A percentile compares a stretch with the other conserved stretches of the same genome.
Conservation (phyloP, 2,888 invertebrate genomes). For the Stictocephala bisonia region DNA sequence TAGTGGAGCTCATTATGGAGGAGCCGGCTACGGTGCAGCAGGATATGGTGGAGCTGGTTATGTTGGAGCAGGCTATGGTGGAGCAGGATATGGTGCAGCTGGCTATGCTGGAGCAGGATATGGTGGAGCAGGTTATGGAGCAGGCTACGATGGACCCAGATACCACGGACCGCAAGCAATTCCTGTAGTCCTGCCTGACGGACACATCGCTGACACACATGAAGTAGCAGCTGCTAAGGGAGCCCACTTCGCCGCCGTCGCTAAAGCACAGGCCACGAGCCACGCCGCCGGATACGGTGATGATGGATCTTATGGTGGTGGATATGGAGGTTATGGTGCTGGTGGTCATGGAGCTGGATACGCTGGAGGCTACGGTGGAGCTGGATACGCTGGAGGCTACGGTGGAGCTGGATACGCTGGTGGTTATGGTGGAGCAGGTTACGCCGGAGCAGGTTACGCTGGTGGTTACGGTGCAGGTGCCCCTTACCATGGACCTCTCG, state of each 20-base stretch:
- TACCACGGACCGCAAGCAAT: conserved; percentile 43
- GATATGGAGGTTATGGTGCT: not conserved
- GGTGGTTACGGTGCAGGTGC: conserved; percentile 50
- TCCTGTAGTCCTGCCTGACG: conserved; percentile 35
- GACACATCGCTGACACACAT: conserved; percentile 46
- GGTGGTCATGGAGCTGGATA: not conserved
- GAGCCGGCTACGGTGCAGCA: too few relatives aligned
- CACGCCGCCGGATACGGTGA: not conserved
- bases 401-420: conserved; percentile 42
- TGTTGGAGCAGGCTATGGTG: conserved; percentile 1
- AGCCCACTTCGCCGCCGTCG: conserved; percentile 47
- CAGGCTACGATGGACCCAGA: conserved; percentile 27
- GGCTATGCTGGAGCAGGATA: too few relatives aligned
- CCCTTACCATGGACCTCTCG: conserved; percentile 43
- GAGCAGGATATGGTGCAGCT: not conserved
- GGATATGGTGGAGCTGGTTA: not conserved
- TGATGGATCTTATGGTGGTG: conserved; percentile 17
- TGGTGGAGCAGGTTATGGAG: conserved; percentile 9
- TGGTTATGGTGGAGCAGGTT: conserved; percentile 47
- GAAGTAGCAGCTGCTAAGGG: conserved; percentile 48
- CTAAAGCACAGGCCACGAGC: not conserved
- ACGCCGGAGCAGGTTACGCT: conserved; percentile 42
- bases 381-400: too few relatives aligned
- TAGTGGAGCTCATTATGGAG: conserved; percentile 35
- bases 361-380: too few relatives aligned